Base-by-base conservation (phyloP, 2,888 invertebrate species). In the Xestia xanthographa region DNA sequence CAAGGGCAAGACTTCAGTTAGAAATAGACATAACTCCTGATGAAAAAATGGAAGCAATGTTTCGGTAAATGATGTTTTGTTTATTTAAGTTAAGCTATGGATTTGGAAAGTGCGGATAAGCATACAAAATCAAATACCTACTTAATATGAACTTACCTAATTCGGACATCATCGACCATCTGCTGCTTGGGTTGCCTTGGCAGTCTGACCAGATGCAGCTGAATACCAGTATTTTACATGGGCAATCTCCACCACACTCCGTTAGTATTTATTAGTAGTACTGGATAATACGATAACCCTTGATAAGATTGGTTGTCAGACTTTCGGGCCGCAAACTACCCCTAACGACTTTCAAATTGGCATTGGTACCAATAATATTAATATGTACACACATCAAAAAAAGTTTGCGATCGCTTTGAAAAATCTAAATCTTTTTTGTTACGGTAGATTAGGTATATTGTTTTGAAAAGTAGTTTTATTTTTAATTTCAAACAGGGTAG, bases 11-110 rank as follows among this genome's bases (percentile, higher is more conserved):
- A 17, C 17, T 41, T 66, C 48, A 50, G 17, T 58, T 14, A 6
- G 26, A 65, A 69, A 66, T 70, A 71, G 38, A 60, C 45, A 50
- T 67, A 67, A 60, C 78, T 53, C 83, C 83, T 83, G 58, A 48
- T 63, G n/a, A 38, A 74, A 85, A 69, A 72, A 11, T 60, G 38
- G 29, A 12, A 45, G 86, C 86, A 85, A 74, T 50, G 14, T 58
- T 26, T 56, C 50, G 43, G 14, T 26, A 53, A 45, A n/a, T 43
- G 6, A 9, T 71, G 68, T 29, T 63, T 70, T 67, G 2, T 56
- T 63, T 67, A 34, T 34, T 34, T 34, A 34, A 34, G 34, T 34
- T 34, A 11, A 62, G 17, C 45, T 78, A 48, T 43, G 0, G 6
- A 29, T 71, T 12, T 50, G 17, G 34, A 34, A 4, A 29, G 17